A percentile compares a stretch with the other conserved stretches of the same genome.
These are phyloP conservation scores for Gortyna flavago DNA, from an alignment of 2,888 invertebrate species.

Conservation along the genomic window DNA sequence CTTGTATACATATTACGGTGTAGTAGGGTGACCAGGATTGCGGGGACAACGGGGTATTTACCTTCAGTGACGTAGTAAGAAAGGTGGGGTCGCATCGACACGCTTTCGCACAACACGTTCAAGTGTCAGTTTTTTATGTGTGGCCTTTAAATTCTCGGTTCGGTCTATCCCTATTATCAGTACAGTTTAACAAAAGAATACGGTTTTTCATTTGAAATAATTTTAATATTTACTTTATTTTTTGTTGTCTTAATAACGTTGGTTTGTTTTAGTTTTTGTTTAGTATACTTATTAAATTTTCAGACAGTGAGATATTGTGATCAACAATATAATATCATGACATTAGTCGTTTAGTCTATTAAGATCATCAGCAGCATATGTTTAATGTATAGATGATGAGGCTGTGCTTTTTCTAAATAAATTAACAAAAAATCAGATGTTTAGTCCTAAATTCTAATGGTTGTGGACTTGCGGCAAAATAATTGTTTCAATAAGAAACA, in stretches of 20 bases:
- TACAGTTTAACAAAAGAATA: not conserved
- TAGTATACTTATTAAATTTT: not conserved
- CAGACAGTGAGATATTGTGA: not conserved
- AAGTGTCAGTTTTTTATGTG: conserved; percentile 37
- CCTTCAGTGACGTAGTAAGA: conserved; percentile 37
- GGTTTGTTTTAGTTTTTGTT: not conserved
- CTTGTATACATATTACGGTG: conserved; percentile 22
- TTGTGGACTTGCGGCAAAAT: too few relatives aligned
- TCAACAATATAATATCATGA: too few relatives aligned
- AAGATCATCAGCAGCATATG: not conserved
- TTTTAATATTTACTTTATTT: not conserved
- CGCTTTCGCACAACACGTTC: conserved; percentile 31
- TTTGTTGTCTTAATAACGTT: not conserved
- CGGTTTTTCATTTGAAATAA: not conserved
- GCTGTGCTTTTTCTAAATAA: not conserved
- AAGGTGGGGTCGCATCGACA: conserved; percentile 39
- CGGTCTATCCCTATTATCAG: not conserved
- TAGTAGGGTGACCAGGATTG: conserved; percentile 46
- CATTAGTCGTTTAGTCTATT: not conserved
- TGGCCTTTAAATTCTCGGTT: conserved; percentile 12
- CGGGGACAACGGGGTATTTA: conserved; percentile 47
- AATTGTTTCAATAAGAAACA: not conserved
- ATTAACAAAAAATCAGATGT: not conserved
- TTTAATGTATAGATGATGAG: too few relatives aligned
- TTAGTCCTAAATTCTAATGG: not conserved